phyloP scores from a whole-genome alignment of 1,140 invertebrate species.

The Drosophila kikkawai region DNA sequence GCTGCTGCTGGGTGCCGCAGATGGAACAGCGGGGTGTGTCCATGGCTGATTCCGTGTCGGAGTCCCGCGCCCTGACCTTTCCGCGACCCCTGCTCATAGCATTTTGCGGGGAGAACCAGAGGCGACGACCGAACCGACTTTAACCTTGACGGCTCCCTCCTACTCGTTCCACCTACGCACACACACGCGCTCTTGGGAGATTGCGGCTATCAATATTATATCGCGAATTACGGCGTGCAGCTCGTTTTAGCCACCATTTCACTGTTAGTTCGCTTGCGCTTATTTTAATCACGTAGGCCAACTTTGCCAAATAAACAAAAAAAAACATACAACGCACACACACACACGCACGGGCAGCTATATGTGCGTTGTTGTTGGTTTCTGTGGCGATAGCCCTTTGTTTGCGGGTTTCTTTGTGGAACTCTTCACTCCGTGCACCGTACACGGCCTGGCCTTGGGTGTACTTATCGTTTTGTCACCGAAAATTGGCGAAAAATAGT shows the following conservation, averaged over 20 bases:
- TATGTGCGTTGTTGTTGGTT: constrained; percentile 46
- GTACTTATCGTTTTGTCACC: not conserved
- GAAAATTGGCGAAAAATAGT: constrained; percentile 6
- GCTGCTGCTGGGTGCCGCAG: constrained; percentile 89
- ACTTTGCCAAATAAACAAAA: constrained; percentile 57
- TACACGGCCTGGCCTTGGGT: not conserved
- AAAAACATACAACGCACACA: constrained; percentile 51
- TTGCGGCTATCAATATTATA: constrained; percentile 48
- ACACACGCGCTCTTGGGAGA: constrained; percentile 27
- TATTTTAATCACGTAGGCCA: constrained; percentile 82
- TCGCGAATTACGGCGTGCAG: constrained; percentile 40
- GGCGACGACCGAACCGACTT: constrained; percentile 38
- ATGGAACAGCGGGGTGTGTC: constrained; percentile 86
- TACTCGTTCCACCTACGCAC: constrained; percentile 27
- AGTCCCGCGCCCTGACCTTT: constrained; percentile 66
- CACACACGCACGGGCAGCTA: constrained; percentile 32
- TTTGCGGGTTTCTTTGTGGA: too few species aligned
- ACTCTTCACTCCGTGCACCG: not conserved
- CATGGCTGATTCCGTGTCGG: constrained; percentile 21
- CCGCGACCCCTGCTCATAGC: constrained; percentile 67
- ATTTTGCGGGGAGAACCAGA: constrained; percentile 35
- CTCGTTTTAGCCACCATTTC: constrained; percentile 52
- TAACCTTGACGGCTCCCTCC: constrained; percentile 61
- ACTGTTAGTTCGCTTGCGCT: constrained; percentile 39
- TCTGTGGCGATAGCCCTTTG: not conserved